These are phyloP conservation scores for Alentia gelatinosa DNA, from an alignment of 2,888 invertebrate genomes.

Conservation along the genomic window DNA sequence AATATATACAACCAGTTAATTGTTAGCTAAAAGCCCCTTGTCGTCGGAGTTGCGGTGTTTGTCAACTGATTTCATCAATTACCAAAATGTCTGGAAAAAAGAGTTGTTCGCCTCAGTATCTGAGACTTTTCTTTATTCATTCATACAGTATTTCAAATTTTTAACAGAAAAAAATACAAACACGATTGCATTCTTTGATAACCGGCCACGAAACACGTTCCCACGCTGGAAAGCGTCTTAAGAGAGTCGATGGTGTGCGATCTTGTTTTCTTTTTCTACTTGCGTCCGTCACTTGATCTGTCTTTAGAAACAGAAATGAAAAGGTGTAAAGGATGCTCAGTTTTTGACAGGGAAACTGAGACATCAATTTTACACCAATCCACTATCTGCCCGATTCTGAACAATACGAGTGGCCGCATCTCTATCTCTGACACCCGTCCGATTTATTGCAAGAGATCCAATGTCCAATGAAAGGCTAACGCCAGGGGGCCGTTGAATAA, in stretches of 20 bases:
- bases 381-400: conserved; percentile 41
- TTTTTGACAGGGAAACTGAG: conserved; percentile 50
- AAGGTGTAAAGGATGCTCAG: conserved; percentile 56
- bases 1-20: no score
- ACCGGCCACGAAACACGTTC: background rate
- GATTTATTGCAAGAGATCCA: no score
- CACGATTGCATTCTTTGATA: background rate
- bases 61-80: no score
- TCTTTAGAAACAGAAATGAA: conserved; percentile 21
- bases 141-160: background rate
- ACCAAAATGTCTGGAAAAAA: no score
- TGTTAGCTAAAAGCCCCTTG: no score
- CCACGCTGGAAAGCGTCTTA: background rate
- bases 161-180: background rate
- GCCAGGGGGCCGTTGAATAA: no score
- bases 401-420: background rate
- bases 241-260: background rate
- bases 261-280: background rate
- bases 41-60: no score
- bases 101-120: no score
- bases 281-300: background rate
- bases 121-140: background rate
- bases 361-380: conserved; percentile 56
- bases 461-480: no score
- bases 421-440: no score